Evolutionary conservation across 2,888 invertebrate species (phyloP), one percentile per base, ranked within the genome.

Genomic region (Agrotis ipsilon): DNA sequence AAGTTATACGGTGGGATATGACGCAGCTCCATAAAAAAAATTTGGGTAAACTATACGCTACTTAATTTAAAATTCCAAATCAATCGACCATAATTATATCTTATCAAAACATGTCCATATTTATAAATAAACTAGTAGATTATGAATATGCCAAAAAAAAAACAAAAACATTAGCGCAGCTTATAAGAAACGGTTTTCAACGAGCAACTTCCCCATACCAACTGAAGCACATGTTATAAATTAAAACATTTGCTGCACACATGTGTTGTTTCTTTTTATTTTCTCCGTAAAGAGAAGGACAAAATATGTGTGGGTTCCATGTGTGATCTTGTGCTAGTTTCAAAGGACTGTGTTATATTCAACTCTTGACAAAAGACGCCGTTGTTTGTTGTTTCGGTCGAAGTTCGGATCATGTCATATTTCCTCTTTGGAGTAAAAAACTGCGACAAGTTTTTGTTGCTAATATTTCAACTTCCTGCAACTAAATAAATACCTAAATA

Each of bases 191-290:
- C 32, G 18, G 49, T 27, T 69, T 66, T 62, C 21, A 68, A 52
- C 45, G 14, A 55, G 13, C 58, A 27, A 78, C 67, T 68, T 81
- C 81, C 69, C 62, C 55, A 68, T 77, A 67, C 65, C 58, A 64
- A 73, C 61, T 55, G 55, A 51, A 59, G 59, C 82, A 82, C 73
- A 78, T 84, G 81, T 79, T 81, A 66, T 58, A 68, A 72, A 59
- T 65, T 46, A 80, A 55, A 32, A 81, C 86, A 86, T 85, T 81
- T 86, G 86, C 63, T 60, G 71, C 66, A 69, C 86, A 86, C 77
- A 84, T 86, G 86, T 81, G 64, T 32, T 59, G 75, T 76, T 81
- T 72, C 80, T 67, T 82, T 78, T 83, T 80, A 68, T 74, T 82
- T 78, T 72, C 68, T 66, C 27, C 48, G 32, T 57, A 58, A 55